phyloP scores from a whole-genome alignment of 2,113 vertebrate genomes.

The Collichthys lucidus region DNA sequence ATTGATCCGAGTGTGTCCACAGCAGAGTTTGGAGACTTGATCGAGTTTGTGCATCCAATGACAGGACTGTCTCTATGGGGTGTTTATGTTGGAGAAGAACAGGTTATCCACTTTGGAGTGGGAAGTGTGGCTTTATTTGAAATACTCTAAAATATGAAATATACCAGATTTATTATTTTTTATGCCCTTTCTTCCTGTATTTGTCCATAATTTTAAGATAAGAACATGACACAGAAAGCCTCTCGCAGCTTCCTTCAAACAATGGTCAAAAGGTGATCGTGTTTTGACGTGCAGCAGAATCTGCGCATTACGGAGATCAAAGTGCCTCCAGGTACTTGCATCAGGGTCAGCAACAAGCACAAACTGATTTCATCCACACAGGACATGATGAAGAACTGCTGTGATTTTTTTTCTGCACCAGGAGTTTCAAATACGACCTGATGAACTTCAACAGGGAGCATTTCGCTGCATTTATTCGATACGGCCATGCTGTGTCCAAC shows the following conservation, averaged over 20 bases:
- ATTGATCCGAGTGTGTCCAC: constrained; percentile 44
- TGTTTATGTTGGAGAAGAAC: constrained; percentile 52
- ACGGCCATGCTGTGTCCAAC: constrained; percentile 38
- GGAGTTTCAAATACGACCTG: constrained; percentile 61
- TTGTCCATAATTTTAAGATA: constrained; percentile 40
- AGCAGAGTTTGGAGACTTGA: constrained; percentile 48
- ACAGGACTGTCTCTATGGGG: constrained; percentile 57
- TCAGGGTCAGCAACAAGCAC: constrained; percentile 68
- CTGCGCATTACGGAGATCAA: constrained; percentile 36
- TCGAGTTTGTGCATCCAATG: constrained; percentile 44
- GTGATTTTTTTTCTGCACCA: constrained; percentile 50
- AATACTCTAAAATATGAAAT: background rate
- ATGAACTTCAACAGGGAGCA: constrained; percentile 68
- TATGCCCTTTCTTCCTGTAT: too few relatives aligned
- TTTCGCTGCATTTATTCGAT: constrained; percentile 56
- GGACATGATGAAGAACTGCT: constrained; percentile 35
- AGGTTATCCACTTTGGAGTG: constrained; percentile 59
- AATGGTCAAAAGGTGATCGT: constrained; percentile 10
- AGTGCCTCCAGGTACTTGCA: constrained; percentile 47
- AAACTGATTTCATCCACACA: constrained; percentile 25
- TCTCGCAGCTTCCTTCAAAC: constrained; percentile 48
- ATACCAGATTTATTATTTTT: background rate
- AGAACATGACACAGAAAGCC: constrained; percentile 61
- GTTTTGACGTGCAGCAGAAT: constrained; percentile 51
- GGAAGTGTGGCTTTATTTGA: constrained; percentile 9